Percentiles rank a stretch among this genome's conserved stretches.
These are phyloP conservation scores for Oreochromis grahami DNA, from an alignment of 2,797 vertebrate species.

Conservation along the genomic window DNA sequence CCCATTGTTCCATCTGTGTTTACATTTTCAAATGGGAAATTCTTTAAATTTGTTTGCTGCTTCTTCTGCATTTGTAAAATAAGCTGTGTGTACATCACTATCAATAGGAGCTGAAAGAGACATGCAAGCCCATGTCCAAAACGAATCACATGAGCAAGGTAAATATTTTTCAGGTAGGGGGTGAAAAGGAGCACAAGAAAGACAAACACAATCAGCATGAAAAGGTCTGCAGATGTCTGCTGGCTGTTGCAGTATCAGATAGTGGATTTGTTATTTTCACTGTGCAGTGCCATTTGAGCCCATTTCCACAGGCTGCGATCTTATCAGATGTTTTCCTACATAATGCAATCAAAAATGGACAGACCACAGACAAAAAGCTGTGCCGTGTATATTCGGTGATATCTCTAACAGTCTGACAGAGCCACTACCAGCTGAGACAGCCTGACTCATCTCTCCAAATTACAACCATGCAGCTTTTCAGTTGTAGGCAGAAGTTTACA, in stretches of 20 bases:
- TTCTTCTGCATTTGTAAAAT: background rate
- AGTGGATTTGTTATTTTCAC: slow-evolving; percentile 4
- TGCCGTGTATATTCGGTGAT: slow-evolving; percentile 27
- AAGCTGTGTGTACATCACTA: background rate
- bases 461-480: background rate
- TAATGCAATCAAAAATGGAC: slow-evolving; percentile 60
- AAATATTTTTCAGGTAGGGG: background rate
- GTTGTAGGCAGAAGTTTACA: background rate
- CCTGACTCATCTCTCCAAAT: slow-evolving; percentile 20
- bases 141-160: background rate
- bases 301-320: slow-evolving; percentile 38
- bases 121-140: background rate
- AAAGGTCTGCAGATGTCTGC: background rate
- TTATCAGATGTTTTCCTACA: slow-evolving; percentile 56
- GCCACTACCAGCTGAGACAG: slow-evolving; percentile 16
- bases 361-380: slow-evolving; percentile 41
- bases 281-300: slow-evolving; percentile 30
- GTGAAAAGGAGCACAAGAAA: background rate
- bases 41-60: background rate
- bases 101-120: background rate
- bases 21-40: background rate
- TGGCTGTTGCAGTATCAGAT: slow-evolving; percentile 29
- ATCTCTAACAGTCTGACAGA: slow-evolving; percentile 27
- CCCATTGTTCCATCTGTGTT: background rate
- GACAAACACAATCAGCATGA: background rate